Base-by-base conservation (phyloP, 2,113 vertebrate genomes). In the Pelobates fuscus region DNA sequence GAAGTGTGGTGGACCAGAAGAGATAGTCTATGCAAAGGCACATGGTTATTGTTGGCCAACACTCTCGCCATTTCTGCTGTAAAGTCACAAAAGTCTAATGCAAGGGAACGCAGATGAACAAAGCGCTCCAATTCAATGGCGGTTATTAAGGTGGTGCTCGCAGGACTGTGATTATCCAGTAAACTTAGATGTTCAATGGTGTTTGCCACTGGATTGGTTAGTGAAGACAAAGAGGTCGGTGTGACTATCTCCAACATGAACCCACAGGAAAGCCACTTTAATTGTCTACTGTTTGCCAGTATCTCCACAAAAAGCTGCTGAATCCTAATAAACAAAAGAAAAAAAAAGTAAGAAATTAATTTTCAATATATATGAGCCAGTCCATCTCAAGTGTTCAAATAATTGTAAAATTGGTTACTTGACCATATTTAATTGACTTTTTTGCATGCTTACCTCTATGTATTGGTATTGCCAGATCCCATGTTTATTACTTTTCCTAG, bases 181-280 rank as follows among this genome's bases (percentile, higher is more conserved):
- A 98, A 89, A 85, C 96, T 96, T 81, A 99, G 92, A 82, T 99
- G 97, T 80, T 95, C 93, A 90, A 98, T 92, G 79, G 93, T 93
- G 83, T 90, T 93, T 81, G 96, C 93, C 80, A 97, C 91, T 70
- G 90, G 86, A 77, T 98, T 98, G 54, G 97, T 96, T 81, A 99
- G 87, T 79, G 92, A 93, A 72, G 96, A 91, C 87, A 99, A 79
- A 44, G 96, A 97, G 77, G 91, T 89, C 63, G 97, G 93, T 76
- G 97, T 98, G 85, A 98, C 90, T 84, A 98, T 91, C 67, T 95
- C 94, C 72, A 98, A 88, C 96, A 98, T 97, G 86, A 98, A 99
- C 69, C 94, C 94, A 77, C 94, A 97, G 70, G 96, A 98, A 78
- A 99, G 85, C 95, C 95, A 97, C 84, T 92, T 94, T 76, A 98